A percentile compares a stretch with the other conserved stretches of the same genome.
Conservation (phyloP, 2,113 vertebrate genomes). For the Riparia riparia region DNA sequence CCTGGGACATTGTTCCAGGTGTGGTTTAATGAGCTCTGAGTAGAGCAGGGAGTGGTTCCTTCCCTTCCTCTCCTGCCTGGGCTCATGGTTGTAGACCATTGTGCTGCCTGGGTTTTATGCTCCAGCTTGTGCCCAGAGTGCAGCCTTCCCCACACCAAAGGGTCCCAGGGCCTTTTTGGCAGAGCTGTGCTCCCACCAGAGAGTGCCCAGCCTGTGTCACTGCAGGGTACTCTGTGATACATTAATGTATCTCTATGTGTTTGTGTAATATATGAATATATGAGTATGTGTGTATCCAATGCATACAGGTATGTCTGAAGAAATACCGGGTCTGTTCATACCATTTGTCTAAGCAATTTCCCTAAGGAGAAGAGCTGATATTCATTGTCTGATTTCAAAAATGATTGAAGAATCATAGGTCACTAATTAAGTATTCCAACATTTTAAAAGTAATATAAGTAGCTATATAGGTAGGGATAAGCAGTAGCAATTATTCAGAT, state of each 20-base stretch:
- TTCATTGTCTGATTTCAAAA: not conserved
- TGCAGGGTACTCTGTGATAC: not conserved
- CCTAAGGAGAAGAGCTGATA: not conserved
- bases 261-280: not conserved
- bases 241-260: no score
- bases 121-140: not conserved
- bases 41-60: not conserved
- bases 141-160: not conserved
- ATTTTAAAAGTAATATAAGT: not conserved
- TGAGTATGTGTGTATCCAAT: not conserved
- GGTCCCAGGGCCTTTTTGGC: not conserved
- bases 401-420: not conserved
- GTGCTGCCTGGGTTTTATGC: not conserved
- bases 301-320: not conserved
- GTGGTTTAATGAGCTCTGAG: not conserved
- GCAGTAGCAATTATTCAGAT: not conserved
- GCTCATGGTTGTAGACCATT: fast-evolving
- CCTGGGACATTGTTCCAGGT: not conserved
- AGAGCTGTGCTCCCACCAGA: not conserved
- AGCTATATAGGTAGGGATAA: not conserved
- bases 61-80: not conserved
- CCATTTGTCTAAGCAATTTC: not conserved
- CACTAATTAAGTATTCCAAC: not conserved
- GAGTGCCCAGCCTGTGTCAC: not conserved
- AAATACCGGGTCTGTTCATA: not conserved